Evolutionary conservation across 2,113 vertebrate species (phyloP), one percentile per base, ranked within the genome.

Genomic region (Neoarius graeffei): DNA sequence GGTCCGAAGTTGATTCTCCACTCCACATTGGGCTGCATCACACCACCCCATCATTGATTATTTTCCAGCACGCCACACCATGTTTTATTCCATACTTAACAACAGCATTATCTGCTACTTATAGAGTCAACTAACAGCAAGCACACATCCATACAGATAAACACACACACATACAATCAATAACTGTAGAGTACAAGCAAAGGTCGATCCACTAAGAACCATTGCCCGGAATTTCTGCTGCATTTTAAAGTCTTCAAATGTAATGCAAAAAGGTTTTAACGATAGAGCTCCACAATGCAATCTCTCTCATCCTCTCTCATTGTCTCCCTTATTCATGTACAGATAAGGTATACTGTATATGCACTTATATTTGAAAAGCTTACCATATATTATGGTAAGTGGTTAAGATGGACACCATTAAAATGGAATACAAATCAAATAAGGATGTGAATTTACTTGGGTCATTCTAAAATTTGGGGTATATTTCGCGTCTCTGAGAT

Each of bases 121-220:
- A 56, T 56, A 84, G 64, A 54, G 25, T n/a, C 48, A 54, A 84
- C 83, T 30, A 57, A 81, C 17, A 4, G n/a, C 27, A 81, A 81
- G 54, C 81, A 71, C 84, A 56, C 89, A 56, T 79, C 69, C 82
- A 81, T 87, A 90, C 90, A 91, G 87, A 88, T 84, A 90, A 73
- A 71, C 91, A 77, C 90, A 89, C 74, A 89, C 89, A 89, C 89
- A 89, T 57, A 79, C 73, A 88, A 90, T 91, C 88, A 81, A 86
- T 89, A 89, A n/a, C 56, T 84, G 56, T 67, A 77, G 60, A 85
- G 23, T 76, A 87, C 71, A 81, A 76, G n/a, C 57, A 82, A 80
- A 67, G 84, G 64, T 91, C 84, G 83, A 89, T 89, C 35, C 48
- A 77, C 85, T 88, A 73, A 89, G 50, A 83, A 76, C 19, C 76